phyloP scores from a whole-genome alignment of 2,113 vertebrate species.

The Epinephelus cyanopodus region DNA sequence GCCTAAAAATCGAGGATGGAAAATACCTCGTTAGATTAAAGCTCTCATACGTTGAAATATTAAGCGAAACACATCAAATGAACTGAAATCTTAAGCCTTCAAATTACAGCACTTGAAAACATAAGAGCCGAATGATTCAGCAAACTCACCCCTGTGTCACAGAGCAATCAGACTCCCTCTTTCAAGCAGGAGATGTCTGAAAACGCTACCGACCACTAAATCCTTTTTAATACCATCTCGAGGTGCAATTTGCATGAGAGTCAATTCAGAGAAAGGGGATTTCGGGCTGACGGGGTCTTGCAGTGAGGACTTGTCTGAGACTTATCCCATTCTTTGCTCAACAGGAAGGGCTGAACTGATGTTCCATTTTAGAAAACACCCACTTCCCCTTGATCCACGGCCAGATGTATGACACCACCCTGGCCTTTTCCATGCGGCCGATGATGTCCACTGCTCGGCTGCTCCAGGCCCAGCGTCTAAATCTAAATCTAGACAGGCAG shows the following conservation, averaged over 20 bases:
- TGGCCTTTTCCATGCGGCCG: conserved; percentile 68
- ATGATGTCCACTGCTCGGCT: conserved; percentile 43
- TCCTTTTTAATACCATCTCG: conserved; percentile 51
- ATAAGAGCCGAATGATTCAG: conserved; percentile 67
- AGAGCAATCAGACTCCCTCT: conserved; percentile 39
- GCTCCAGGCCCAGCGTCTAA: neutral
- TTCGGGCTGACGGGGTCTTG: conserved; percentile 28
- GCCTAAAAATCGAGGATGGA: neutral
- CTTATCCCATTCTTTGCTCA: conserved; percentile 60
- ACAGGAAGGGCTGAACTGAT: conserved; percentile 81
- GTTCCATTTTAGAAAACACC: conserved; percentile 80
- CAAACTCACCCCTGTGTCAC: conserved; percentile 54
- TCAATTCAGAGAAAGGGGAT: conserved; percentile 30
- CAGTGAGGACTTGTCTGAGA: conserved; percentile 29
- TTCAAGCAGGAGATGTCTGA: conserved; percentile 46
- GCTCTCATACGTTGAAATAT: neutral
- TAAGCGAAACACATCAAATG: conserved; percentile 10
- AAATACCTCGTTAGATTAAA: neutral
- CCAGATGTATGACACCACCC: conserved; percentile 68
- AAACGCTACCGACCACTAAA: conserved; percentile 37
- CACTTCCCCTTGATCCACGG: conserved; percentile 73
- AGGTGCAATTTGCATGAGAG: conserved; percentile 40
- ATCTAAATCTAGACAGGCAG: conserved; percentile 52
- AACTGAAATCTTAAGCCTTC: conserved; percentile 26
- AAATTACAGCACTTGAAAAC: conserved; percentile 47